These are phyloP conservation scores for Harlomillsia oculata DNA, from an alignment of 1,140 invertebrate species.

Conservation along the genomic window DNA sequence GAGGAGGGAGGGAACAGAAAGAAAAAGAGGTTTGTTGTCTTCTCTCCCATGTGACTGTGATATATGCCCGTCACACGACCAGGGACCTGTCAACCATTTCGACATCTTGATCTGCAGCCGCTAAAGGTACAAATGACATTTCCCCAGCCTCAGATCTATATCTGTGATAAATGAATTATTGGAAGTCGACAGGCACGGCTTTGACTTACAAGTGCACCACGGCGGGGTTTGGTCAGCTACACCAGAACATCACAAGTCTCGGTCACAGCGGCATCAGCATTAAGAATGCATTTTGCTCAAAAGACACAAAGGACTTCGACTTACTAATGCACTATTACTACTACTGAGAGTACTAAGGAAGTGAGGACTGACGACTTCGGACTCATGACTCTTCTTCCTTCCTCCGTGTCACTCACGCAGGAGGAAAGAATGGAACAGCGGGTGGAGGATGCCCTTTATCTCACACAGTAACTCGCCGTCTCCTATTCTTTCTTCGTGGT, in stretches of 20 bases:
- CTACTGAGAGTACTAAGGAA: too few species aligned
- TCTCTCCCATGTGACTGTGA: constrained; percentile 19
- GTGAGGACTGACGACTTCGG: too few species aligned
- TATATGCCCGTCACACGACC: constrained; percentile 31
- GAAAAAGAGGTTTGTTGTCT: too few species aligned
- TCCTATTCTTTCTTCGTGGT: too few species aligned
- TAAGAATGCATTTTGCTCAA: neutral
- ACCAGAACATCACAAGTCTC: neutral
- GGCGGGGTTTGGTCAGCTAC: too few species aligned
- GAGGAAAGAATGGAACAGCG: too few species aligned
- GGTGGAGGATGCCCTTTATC: too few species aligned
- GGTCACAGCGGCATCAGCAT: neutral
- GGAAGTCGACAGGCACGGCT: constrained; percentile 22
- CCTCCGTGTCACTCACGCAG: too few species aligned
- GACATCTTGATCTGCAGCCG: constrained; percentile 29
- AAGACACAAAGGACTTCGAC: neutral
- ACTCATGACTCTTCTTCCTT: too few species aligned
- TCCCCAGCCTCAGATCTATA: constrained; percentile 29
- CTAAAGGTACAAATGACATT: constrained; percentile 28
- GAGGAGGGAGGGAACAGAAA: too few species aligned
- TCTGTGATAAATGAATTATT: constrained; percentile 33
- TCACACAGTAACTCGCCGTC: too few species aligned
- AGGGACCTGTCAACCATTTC: constrained; percentile 29
- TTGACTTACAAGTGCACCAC: constrained; percentile 11
- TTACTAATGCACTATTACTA: too few species aligned